Evolutionary conservation across 2,888 invertebrate genomes (phyloP).

Genomic region (Clusia tigrina): DNA sequence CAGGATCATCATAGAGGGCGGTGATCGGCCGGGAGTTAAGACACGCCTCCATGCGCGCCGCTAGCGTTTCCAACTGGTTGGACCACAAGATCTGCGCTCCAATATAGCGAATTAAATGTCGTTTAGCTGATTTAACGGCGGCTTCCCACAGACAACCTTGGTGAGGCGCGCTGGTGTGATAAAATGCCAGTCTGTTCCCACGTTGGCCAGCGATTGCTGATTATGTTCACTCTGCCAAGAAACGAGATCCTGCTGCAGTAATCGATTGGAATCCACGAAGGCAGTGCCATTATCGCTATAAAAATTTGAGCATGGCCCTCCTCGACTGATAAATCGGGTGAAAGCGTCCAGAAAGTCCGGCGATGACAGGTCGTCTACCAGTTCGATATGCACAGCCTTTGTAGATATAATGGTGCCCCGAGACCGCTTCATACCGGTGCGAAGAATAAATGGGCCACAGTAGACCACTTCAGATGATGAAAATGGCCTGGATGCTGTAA

Average conservation of each 20-base stretch:
- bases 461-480: constrained; percentile 9
- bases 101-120: constrained; percentile 18
- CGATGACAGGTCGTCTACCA: too few species aligned
- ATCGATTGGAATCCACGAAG: constrained; percentile 26
- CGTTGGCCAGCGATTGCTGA: constrained; percentile 16
- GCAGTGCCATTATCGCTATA: constrained; percentile 26
- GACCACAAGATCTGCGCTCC: constrained; percentile 17
- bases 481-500: too few species aligned
- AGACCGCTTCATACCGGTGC: too few species aligned
- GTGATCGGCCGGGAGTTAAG: constrained; percentile 24
- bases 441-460: constrained; percentile 6
- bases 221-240: not conserved
- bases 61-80: constrained; percentile 20
- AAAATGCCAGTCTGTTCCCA: constrained; percentile 24
- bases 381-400: too few species aligned
- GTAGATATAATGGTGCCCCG: too few species aligned
- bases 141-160: constrained; percentile 30
- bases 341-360: too few species aligned
- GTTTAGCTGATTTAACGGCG: constrained; percentile 24
- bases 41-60: constrained; percentile 23
- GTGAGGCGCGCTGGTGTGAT: constrained; percentile 23
- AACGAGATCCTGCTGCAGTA: constrained; percentile 2
- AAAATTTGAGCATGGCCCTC: constrained; percentile 21
- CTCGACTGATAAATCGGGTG: too few species aligned
- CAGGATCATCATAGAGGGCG: constrained; percentile 26